Conservation (phyloP, 2,113 vertebrate species). For the Boulengerochromis microlepis region DNA sequence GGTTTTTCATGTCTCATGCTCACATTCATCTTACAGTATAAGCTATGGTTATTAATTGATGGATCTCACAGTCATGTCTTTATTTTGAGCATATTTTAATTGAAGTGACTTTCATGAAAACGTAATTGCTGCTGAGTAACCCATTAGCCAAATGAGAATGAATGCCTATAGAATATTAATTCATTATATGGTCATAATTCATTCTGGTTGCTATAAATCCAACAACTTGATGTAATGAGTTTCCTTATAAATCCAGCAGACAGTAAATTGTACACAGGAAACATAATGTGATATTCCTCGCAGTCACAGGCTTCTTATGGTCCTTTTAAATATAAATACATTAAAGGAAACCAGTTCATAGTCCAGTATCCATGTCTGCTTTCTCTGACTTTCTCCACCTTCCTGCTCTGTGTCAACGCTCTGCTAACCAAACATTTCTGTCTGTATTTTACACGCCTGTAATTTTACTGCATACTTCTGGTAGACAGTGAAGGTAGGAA, state of each 20-base stretch:
- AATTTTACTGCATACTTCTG: not conserved
- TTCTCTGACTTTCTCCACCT: not conserved
- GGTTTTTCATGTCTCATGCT: not conserved
- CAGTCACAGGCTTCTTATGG: not conserved
- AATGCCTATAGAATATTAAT: slow-evolving; percentile 47
- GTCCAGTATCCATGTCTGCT: not conserved
- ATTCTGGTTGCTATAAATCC: not conserved
- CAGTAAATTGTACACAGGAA: not conserved
- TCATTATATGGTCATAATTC: slow-evolving; percentile 9
- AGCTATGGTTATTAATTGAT: slow-evolving; percentile 24
- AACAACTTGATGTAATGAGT: not conserved
- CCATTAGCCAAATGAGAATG: slow-evolving; percentile 48
- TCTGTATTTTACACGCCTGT: not conserved
- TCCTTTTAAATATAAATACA: not conserved
- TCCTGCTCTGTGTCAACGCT: not conserved
- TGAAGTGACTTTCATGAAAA: slow-evolving; percentile 64
- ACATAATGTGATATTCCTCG: not conserved
- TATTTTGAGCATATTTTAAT: slow-evolving; percentile 54
- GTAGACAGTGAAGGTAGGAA: not conserved
- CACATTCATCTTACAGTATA: slow-evolving; percentile 21
- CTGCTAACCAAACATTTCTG: not conserved
- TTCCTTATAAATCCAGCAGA: not conserved
- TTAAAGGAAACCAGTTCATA: not conserved
- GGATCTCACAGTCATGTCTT: slow-evolving; percentile 32
- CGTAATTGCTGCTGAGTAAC: slow-evolving; percentile 38